Conservation (phyloP, 2,797 vertebrate genomes). For the Miichthys miiuy region DNA sequence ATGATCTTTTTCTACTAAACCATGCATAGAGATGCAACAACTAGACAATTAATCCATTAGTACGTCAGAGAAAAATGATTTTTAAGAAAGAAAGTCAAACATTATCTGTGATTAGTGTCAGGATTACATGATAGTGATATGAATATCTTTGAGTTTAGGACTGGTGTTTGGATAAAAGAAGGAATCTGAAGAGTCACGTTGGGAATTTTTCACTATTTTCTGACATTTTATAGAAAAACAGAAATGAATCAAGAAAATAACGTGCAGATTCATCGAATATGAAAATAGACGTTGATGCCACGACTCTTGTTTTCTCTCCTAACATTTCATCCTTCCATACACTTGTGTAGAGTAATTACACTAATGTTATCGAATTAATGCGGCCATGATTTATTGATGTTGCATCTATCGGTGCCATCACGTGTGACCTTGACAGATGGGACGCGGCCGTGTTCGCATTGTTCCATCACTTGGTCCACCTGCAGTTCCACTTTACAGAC, state of each 20-base stretch:
- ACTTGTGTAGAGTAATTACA: neutral
- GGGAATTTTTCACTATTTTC: too few relatives aligned
- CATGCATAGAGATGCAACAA: too few relatives aligned
- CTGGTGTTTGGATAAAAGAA: neutral
- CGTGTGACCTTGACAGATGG: neutral
- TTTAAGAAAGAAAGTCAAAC: too few relatives aligned
- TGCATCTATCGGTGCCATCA: neutral
- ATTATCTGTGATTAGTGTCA: neutral
- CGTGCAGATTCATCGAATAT: neutral
- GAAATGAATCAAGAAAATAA: neutral
- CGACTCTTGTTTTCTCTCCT: too few relatives aligned
- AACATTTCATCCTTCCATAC: neutral
- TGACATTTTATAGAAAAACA: neutral
- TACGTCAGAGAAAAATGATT: too few relatives aligned
- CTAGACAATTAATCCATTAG: too few relatives aligned
- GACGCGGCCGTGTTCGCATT: neutral
- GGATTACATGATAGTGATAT: neutral
- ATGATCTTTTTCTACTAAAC: too few relatives aligned
- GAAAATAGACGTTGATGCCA: neutral
- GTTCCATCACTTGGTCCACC: neutral
- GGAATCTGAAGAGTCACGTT: neutral
- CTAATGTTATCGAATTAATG: neutral
- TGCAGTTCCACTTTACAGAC: too few relatives aligned
- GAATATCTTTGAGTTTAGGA: neutral
- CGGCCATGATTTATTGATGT: constrained; percentile 19